Base-by-base conservation (phyloP, 2,888 invertebrate species). In the Drosophila kuntzei region DNA sequence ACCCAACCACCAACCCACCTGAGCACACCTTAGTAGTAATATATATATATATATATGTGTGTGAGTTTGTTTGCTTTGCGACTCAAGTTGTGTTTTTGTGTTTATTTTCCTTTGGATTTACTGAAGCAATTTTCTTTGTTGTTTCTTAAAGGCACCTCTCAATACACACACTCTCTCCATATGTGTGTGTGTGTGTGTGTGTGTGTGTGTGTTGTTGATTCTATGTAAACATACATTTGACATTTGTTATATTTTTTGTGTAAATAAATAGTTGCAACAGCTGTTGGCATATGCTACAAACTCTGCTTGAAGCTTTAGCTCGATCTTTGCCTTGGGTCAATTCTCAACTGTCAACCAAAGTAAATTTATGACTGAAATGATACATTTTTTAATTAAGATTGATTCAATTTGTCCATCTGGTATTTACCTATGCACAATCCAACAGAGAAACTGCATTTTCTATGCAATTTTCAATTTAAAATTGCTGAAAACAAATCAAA, bases 111-210 rank as follows among this genome's bases (percentile, higher is more conserved):
- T 87, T 87, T 59, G 85, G 85, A 85, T 85, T 89, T 85, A 81
- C 85, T 85, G 84, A 89, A 81, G 89, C 89, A 85, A 85, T 85
- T 85, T 89, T 87, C 89, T 84, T 89, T 85, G 81, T 85, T 89
- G 68, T 75, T 80, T 58, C 84, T 83, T 71, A 57, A 77, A 79
- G 85, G 68, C 60, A 72, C 11, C 67, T 51, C 47, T 58, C 51
- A 63, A 57, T 61, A 54, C 34, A 39, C n/a, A n/a, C n/a, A n/a
- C n/a, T n/a, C 34, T 20, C 25, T 32, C 20, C n/a, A n/a, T n/a
- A n/a, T n/a, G n/a, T 43, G 6, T 43, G 25, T 27, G 39, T 12
- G 41, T 54, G 32, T 39, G 14, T 58, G 58, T 68, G 46, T 36
- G 44, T 44, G 34, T 69, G 43, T 70, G 66, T 79, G 27, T 64